These are phyloP conservation scores for Poeciliopsis occidentalis DNA, from an alignment of 2,113 vertebrate genomes.

Conservation along the genomic window DNA sequence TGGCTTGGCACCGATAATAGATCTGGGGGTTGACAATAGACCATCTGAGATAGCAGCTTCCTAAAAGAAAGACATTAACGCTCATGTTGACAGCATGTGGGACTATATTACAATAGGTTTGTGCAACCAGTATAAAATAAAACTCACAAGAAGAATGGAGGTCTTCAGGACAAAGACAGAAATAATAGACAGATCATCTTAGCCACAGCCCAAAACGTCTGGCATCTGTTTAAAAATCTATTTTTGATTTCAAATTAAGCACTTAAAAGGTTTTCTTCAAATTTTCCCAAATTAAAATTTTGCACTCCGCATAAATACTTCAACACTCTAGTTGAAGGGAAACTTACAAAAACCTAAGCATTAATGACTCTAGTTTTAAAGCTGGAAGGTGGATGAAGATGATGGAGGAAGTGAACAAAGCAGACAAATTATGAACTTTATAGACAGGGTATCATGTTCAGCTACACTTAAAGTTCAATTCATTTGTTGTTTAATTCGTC, in stretches of 20 bases:
- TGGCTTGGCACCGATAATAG: too few species aligned
- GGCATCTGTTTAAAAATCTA: background rate
- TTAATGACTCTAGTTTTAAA: background rate
- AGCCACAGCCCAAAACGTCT: background rate
- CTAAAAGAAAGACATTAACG: background rate
- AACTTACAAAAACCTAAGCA: background rate
- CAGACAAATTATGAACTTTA: background rate
- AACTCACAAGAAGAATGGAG: background rate
- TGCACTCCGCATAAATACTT: background rate
- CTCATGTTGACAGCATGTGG: background rate
- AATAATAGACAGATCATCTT: background rate
- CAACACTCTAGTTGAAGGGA: too few species aligned
- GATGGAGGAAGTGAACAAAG: background rate
- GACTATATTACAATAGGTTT: background rate
- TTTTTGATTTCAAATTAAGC: too few species aligned
- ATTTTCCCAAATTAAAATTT: too few species aligned
- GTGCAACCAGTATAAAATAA: background rate
- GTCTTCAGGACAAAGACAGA: background rate
- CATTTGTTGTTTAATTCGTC: too few species aligned
- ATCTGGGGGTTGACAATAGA: too few species aligned
- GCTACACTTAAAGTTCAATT: too few species aligned
- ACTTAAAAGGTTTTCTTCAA: too few species aligned
- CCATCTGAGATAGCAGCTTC: background rate
- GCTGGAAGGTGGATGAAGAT: background rate
- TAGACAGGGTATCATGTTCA: background rate